Base-by-base conservation (phyloP, 1,140 invertebrate species). In the Thaumetopoea pityocampa region DNA sequence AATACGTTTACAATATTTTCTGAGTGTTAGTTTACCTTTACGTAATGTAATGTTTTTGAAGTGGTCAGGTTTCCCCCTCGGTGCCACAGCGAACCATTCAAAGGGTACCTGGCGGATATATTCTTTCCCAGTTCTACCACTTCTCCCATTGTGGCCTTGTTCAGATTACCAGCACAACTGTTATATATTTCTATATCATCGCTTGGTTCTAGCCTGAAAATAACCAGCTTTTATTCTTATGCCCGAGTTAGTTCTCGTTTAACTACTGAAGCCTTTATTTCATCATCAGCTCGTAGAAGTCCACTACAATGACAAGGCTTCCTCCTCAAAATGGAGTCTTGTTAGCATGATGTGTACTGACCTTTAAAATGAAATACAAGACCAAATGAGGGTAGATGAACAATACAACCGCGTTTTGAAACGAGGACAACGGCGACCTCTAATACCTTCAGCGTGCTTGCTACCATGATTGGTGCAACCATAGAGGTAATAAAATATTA, bases 81-180 rank as follows among this genome's bases (percentile, higher is more conserved):
- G 36, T 86, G 79, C 93, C 93, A 95, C 2, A 94, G 41, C 1
- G 89, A 86, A 19, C 88, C 86, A 30, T 92, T 90, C 0, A 94
- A 60, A 0, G 93, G 93, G 22, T 89, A 88, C 53, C 0, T 82
- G 46, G 2, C 87, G 82, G 0, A 89, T 49, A 0, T 52, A 45
- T 41, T 7, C 26, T 86, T 81, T 1, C 89, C 91, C 42, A 89
- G 85, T 0, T 80, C 58, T 0, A 89, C 79, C 1, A 92, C 70
- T 38, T 90, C 83, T 0, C 78, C 74, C 72, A 92, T 90, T 0
- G 89, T 91, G 5, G 97, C 87, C 0, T 89, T 89, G 47, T 93
- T 92, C 4, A 93, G 79, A 2, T 86, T 76, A 1, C 87, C 85
- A 0, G 90, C 88, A 11, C 89, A 88, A 37, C 89, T 90, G 54